Percentiles rank a stretch among this genome's conserved stretches.
These are phyloP conservation scores for Brassicogethes aeneus DNA, from an alignment of 2,888 invertebrate species.

Conservation along the genomic window DNA sequence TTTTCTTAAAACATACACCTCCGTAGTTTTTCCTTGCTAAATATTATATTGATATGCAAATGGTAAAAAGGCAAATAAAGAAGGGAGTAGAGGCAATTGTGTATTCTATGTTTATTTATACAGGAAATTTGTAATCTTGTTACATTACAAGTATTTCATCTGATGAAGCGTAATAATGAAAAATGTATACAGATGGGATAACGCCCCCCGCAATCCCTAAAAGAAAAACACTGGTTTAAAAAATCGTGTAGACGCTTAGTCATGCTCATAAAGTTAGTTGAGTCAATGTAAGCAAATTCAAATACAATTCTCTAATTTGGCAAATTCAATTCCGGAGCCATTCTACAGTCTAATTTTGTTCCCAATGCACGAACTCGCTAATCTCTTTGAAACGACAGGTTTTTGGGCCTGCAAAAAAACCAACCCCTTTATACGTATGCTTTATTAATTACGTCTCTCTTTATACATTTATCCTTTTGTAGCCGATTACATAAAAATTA, in stretches of 20 bases:
- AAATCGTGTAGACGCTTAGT: neutral
- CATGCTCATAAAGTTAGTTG: slow-evolving; percentile 1
- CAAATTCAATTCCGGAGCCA: slow-evolving; percentile 27
- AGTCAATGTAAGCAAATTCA: slow-evolving; percentile 27
- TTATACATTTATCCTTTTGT: slow-evolving; percentile 3
- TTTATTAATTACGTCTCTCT: slow-evolving; percentile 21
- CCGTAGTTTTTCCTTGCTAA: too few species aligned
- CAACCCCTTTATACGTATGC: slow-evolving; percentile 18
- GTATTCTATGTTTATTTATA: too few species aligned
- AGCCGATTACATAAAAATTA: neutral
- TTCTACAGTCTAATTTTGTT: slow-evolving; percentile 26
- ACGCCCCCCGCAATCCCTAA: neutral
- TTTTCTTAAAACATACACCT: too few species aligned
- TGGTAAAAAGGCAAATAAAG: too few species aligned
- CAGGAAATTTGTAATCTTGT: too few species aligned
- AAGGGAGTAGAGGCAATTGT: too few species aligned
- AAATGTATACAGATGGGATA: slow-evolving; percentile 2
- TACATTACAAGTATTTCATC: too few species aligned
- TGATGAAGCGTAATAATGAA: neutral
- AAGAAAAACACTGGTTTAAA: neutral
- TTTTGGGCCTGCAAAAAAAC: slow-evolving; percentile 17
- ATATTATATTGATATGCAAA: too few species aligned
- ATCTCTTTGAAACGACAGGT: slow-evolving; percentile 24
- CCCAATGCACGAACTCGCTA: slow-evolving; percentile 25
- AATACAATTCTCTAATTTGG: slow-evolving; percentile 32